Evolutionary conservation across 2,113 vertebrate species (phyloP).

Genomic region (Larimichthys crocea): DNA sequence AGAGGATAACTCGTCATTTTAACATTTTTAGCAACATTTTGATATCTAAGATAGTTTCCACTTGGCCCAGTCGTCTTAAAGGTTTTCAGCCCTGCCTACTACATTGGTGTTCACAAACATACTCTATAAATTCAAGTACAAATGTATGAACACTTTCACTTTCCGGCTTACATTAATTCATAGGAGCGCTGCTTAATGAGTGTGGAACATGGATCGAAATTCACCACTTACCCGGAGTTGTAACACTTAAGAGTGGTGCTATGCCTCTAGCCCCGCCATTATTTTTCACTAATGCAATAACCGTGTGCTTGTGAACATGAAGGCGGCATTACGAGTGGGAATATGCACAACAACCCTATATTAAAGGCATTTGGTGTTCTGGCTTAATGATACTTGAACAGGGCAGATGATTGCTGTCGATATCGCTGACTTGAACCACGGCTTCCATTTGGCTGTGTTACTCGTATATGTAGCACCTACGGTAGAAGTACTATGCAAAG

Average conservation of each 20-base stretch:
- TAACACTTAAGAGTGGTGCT: slow-evolving; percentile 2
- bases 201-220: slow-evolving; percentile 3
- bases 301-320: not conserved
- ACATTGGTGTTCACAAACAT: not conserved
- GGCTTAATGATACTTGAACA: slow-evolving; percentile 9
- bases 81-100: not conserved
- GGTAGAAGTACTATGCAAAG: not conserved
- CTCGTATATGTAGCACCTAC: not conserved
- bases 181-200: not conserved
- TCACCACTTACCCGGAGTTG: not conserved
- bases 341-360: not conserved
- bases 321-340: not conserved
- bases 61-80: not conserved
- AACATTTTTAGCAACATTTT: not conserved
- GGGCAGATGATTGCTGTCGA: not conserved
- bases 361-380: not conserved
- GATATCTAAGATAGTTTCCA: not conserved
- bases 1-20: not conserved
- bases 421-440: not conserved
- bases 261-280: slow-evolving; percentile 3
- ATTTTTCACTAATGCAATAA: not conserved
- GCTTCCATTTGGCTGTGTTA: not conserved
- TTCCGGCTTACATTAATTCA: not conserved
- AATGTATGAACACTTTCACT: not conserved
- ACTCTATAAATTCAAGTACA: not conserved